These are phyloP conservation scores for Chamaea fasciata DNA, from an alignment of 2,113 vertebrate species.

Conservation along the genomic window DNA sequence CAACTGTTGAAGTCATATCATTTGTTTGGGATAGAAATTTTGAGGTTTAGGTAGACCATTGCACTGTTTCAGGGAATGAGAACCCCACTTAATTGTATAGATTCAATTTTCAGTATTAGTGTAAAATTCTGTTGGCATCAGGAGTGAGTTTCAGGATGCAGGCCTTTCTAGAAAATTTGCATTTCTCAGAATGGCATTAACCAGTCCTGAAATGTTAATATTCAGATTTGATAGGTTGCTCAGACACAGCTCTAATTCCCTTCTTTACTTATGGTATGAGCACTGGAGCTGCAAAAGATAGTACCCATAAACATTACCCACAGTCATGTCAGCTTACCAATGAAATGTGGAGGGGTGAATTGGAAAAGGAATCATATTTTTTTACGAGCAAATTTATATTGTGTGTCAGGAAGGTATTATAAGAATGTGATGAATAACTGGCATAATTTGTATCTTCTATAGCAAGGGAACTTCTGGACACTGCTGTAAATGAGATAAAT, in stretches of 20 bases:
- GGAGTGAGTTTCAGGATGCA: background rate
- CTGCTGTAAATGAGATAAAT: slow-evolving; percentile 10
- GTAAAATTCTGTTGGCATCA: background rate
- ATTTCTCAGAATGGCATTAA: background rate
- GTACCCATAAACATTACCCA: background rate
- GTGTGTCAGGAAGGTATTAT: background rate
- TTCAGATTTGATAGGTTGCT: background rate
- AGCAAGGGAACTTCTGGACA: slow-evolving; percentile 5
- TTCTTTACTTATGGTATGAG: background rate
- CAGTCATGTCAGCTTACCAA: background rate
- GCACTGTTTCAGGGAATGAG: background rate
- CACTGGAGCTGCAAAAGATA: background rate
- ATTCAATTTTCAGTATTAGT: background rate
- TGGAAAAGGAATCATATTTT: background rate
- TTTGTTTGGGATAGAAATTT: background rate
- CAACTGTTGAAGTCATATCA: background rate
- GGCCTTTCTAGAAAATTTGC: background rate
- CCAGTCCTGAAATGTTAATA: background rate
- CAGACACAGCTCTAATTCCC: background rate
- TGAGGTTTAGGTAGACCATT: background rate
- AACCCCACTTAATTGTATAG: background rate
- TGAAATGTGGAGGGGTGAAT: background rate
- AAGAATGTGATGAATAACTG: slow-evolving; percentile 29
- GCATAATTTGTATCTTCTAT: slow-evolving; percentile 27
- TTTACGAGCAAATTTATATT: background rate